Base-by-base conservation (phyloP, 2,888 invertebrate genomes). In the Gisinianus flammeolus region DNA sequence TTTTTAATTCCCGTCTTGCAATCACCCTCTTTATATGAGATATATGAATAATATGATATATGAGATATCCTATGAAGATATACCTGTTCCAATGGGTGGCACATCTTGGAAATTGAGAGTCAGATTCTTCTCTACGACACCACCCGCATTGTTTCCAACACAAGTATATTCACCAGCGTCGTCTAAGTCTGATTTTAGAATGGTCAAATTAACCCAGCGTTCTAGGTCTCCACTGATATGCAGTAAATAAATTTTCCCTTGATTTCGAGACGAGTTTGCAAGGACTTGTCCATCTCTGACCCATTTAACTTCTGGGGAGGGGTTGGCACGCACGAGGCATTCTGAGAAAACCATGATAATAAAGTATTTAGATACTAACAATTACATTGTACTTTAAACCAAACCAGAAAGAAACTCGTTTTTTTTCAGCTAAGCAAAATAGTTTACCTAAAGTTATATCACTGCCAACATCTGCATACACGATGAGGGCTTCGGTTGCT, bases 111-210 rank as follows among this genome's bases (percentile, higher is more conserved):
- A 88, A 4, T 90, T 88, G 77, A 96, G 86, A 19, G 91, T 92
- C 19, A 95, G 88, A 86, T 93, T 94, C 67, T 91, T 90, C 86
- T 94, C 93, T 81, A 92, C 92, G 2, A 91, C 90, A 0, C 95
- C 96, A 0, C 93, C 44, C 19, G 44, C 44, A 44, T 44, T 44
- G 19, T 89, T 91, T 0, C 93, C 94, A 85, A 90, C 90, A 87
- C 96, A 96, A 76, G 93, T 91, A 88, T 95, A 96, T 83, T 94
- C 92, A 2, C 95, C 95, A 1, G 94, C 92, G 86, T 95, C 93
- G 69, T 91, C 90, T 85, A 93, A 93, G 83, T 92, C 93, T 83
- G 94, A 92, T 87, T 95, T 94, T 84, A 90, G 91, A 81, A 96
- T 91, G 78, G 94, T 94, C 80, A 96, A 89, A 86, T 94, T 94